A percentile compares a stretch with the other conserved stretches of the same genome.
Conservation (phyloP, 2,888 invertebrate genomes). For the Tetropium fuscum region DNA sequence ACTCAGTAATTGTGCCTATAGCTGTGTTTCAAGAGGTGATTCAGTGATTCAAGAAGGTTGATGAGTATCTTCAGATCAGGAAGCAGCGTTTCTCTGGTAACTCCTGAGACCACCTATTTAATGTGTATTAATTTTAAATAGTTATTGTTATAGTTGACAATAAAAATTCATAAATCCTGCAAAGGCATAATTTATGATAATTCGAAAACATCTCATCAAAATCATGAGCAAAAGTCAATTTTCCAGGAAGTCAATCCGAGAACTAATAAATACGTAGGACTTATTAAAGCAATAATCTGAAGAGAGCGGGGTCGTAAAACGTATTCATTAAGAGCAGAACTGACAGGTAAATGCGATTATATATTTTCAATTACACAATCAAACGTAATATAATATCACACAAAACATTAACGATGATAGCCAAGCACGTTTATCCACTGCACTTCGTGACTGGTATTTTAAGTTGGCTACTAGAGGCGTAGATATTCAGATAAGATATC, state of each 20-base stretch:
- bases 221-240: not conserved
- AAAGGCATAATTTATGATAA: constrained; percentile 18
- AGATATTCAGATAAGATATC: not conserved
- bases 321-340: constrained; percentile 23
- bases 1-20: too few relatives aligned
- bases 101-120: too few relatives aligned
- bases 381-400: constrained; percentile 15
- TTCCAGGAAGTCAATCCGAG: constrained; percentile 14
- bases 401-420: constrained; percentile 21
- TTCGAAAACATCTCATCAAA: constrained; percentile 7
- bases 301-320: constrained; percentile 12
- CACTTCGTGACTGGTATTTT: constrained; percentile 2
- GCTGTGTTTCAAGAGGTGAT: too few relatives aligned
- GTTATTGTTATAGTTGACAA: not conserved
- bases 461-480: not conserved
- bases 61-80: too few relatives aligned
- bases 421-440: constrained; percentile 7
- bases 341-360: constrained; percentile 25
- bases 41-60: too few relatives aligned
- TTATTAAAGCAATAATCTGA: constrained; percentile 12
- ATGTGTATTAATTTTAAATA: not conserved
- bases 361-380: constrained; percentile 21
- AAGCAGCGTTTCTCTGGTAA: too few relatives aligned
- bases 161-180: not conserved
- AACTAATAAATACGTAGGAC: constrained; percentile 13